Evolutionary conservation across 2,888 invertebrate genomes (phyloP), one percentile per base, ranked within the genome.

Genomic region (Microplitis deprimator): DNA sequence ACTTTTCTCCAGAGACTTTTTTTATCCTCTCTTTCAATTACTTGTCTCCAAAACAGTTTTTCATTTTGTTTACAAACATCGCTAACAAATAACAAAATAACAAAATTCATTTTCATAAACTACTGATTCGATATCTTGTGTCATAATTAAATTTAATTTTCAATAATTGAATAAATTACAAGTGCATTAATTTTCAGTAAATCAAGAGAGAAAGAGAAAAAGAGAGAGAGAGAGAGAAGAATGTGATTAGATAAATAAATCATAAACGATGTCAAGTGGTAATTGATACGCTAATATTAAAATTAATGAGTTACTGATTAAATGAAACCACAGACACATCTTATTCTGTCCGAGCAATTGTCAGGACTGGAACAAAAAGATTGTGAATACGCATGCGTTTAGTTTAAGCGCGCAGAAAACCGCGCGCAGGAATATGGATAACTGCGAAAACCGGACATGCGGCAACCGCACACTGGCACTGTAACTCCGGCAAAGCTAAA

Each of bases 401-500:
- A 69, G 61, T 39, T 72, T 62, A 77, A 59, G 73, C 69, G 75
- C 79, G 76, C 81, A 83, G 83, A 76, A 78, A 79, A 78, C 83
- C 83, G 81, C 82, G 86, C 87, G 85, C 87, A 86, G 85, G 83
- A 87, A 87, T 86, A 50, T 50, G 13, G 50, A 50, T 50, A 13
- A 13, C 10, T 13, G 6, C 13, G 85, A 85, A 84, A 85, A 84
- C 84, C 84, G 86, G 86, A 86, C 76, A 76, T 72, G 64, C 72
- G 72, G 64, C 72, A 72, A 61, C 71, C 77, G 73, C 76, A 50
- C 13, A 50, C 50, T 50, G 13, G 10, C 50, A 50, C 50, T 50
- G 13, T 50, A 50, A 50, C 29, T 29, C 29, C 29, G 60, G 78
- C 73, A 68, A 73, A 62, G 61, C 74, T 73, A 69, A 61, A 69